phyloP scores from a whole-genome alignment of 2,113 vertebrate genomes.

The Connochaetes taurinus region DNA sequence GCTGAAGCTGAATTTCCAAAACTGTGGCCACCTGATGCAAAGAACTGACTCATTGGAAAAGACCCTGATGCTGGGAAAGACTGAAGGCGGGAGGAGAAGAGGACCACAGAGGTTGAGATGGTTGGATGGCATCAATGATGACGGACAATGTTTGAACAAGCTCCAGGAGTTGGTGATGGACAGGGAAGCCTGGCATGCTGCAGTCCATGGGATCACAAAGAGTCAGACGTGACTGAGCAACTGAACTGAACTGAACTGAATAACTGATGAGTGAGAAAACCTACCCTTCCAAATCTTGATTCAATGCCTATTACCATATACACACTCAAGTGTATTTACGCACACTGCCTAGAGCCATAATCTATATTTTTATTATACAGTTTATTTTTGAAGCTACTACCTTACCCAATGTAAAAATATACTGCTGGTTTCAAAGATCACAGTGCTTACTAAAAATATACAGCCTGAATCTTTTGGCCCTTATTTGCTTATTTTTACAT shows the following conservation, averaged over 20 bases:
- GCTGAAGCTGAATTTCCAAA: background rate
- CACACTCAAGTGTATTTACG: background rate
- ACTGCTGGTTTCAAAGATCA: slow-evolving; percentile 13
- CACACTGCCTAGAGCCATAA: background rate
- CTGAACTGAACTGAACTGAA: background rate
- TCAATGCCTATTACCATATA: background rate
- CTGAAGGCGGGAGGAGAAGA: background rate
- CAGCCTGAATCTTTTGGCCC: background rate
- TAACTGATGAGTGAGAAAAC: background rate
- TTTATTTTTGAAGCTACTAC: background rate
- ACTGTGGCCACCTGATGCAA: background rate
- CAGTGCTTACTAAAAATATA: slow-evolving; percentile 7
- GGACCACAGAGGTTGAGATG: background rate
- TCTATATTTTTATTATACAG: background rate
- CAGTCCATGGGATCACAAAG: background rate
- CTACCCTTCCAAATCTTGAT: background rate
- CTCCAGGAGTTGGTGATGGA: background rate
- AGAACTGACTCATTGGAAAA: background rate
- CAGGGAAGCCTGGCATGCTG: background rate
- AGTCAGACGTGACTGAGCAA: background rate
- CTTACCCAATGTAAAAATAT: background rate
- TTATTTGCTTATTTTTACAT: slow-evolving; percentile 61
- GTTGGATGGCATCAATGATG: background rate
- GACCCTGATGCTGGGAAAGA: background rate
- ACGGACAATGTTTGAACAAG: background rate